phyloP scores from a whole-genome alignment of 2,797 vertebrate genomes.

The Limnodromus scolopaceus region DNA sequence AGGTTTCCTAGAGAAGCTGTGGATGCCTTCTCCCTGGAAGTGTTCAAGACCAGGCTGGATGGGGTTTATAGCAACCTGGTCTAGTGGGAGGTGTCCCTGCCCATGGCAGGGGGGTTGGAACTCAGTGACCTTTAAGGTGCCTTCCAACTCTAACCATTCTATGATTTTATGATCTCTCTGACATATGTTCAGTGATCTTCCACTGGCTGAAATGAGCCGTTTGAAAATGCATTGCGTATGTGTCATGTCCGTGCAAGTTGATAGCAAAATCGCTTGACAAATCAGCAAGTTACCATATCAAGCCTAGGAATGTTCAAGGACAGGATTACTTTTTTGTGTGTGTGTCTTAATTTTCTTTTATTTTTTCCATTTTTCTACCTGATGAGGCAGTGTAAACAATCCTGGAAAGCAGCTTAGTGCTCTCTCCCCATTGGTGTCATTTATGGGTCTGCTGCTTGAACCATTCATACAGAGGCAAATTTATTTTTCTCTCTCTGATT shows the following conservation, averaged over 20 bases:
- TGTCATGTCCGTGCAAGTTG: not conserved
- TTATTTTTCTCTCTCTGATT: not conserved
- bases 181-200: accelerated
- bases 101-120: too few species aligned
- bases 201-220: not conserved
- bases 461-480: not conserved
- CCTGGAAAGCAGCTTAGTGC: not conserved
- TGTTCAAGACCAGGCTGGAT: too few species aligned
- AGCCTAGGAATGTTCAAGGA: not conserved
- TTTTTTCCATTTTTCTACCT: not conserved
- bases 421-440: not conserved
- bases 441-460: not conserved
- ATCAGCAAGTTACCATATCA: not conserved
- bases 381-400: not conserved
- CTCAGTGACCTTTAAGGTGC: too few species aligned
- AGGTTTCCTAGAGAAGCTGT: too few species aligned
- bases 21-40: too few species aligned
- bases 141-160: too few species aligned
- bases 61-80: too few species aligned
- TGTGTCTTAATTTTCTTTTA: not conserved
- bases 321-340: not conserved
- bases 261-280: not conserved
- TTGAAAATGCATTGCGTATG: not conserved
- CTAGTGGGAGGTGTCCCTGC: too few species aligned
- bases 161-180: not conserved